Percentiles rank a stretch among this genome's conserved stretches.
Conservation (phyloP, 2,888 invertebrate species). For the Lapara coniferarum region DNA sequence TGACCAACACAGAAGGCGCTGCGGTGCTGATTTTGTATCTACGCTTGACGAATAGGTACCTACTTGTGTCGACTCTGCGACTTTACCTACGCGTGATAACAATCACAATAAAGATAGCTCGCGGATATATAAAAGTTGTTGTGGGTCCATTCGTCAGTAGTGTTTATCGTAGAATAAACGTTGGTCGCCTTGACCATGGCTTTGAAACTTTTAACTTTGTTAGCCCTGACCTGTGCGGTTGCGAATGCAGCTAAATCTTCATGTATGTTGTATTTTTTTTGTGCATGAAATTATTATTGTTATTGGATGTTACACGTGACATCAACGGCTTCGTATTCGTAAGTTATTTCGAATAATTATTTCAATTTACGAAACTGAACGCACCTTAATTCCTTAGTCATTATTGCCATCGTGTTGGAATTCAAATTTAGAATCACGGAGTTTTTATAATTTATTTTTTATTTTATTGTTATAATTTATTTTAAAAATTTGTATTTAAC, state of each 20-base stretch:
- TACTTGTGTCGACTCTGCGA: slow-evolving; percentile 15
- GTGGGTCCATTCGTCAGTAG: slow-evolving; percentile 51
- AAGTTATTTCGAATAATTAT: slow-evolving; percentile 10
- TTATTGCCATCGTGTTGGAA: background rate
- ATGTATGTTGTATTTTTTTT: slow-evolving; percentile 59
- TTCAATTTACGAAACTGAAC: background rate
- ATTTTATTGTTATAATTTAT: no score
- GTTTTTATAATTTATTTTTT: no score
- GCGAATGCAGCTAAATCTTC: slow-evolving; percentile 65
- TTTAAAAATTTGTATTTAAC: no score
- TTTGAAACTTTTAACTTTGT: slow-evolving; percentile 63
- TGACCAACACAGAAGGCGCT: background rate
- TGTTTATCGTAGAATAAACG: slow-evolving; percentile 59
- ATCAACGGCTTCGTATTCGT: slow-evolving; percentile 25
- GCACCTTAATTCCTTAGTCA: background rate
- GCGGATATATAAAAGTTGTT: slow-evolving; percentile 70
- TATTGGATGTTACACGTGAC: slow-evolving; percentile 31
- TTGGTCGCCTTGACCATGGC: slow-evolving; percentile 73
- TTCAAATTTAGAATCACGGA: background rate
- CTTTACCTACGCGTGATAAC: slow-evolving; percentile 24
- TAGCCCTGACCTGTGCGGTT: slow-evolving; percentile 62
- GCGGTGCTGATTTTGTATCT: slow-evolving; percentile 8
- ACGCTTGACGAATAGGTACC: background rate
- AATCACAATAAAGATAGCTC: slow-evolving; percentile 40
- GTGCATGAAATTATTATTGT: slow-evolving; percentile 26